Evolutionary conservation across 2,113 vertebrate species (phyloP), one percentile per base, ranked within the genome.

Genomic region (Engystomops pustulosus): DNA sequence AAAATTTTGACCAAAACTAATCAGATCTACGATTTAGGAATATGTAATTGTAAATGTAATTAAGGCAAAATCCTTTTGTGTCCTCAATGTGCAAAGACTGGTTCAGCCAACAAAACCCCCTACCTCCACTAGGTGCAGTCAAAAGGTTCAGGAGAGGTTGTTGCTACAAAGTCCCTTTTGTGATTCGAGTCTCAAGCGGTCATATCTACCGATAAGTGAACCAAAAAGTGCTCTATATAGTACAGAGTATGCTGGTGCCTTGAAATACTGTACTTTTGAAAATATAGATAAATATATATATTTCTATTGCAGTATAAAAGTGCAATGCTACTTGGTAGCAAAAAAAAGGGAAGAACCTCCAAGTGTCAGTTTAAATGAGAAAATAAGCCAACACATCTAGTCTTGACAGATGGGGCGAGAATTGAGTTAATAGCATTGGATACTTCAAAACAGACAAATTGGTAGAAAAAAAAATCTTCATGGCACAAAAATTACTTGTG

Each of bases 311-410:
- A 78, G 72, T 84, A 78, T 38, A 84, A 77, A 84, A 84, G 71
- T 84, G 71, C 44, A 84, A 25, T 78, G 72, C 82, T 84, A 84
- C 82, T 78, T 69, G 60, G 82, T 84, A 84, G 82, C 82, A 78
- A 84, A 65, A 41, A n/a, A 32, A 84, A 70, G 30, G 41, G 58
- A 84, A 77, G 44, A 83, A n/a, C 32, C 38, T 67, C 41, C 60
- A 58, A 83, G 70, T 11, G 38, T 75, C 55, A 36, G 27, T 34
- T 65, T 47, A 49, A 72, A 23, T 75, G 8, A 27, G n/a, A 58
- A 23, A 83, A 80, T 34, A 76, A 51, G n/a, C 6, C 62, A n/a
- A 71, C 49, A 30, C 6, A 34, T 70, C 9, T 15, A 55, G 47
- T 51, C n/a, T 12, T 18, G 41, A 41, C 36, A 62, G 60, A 70